Base-by-base conservation (phyloP, 2,888 invertebrate species). In the Polylopha cassiicola region DNA sequence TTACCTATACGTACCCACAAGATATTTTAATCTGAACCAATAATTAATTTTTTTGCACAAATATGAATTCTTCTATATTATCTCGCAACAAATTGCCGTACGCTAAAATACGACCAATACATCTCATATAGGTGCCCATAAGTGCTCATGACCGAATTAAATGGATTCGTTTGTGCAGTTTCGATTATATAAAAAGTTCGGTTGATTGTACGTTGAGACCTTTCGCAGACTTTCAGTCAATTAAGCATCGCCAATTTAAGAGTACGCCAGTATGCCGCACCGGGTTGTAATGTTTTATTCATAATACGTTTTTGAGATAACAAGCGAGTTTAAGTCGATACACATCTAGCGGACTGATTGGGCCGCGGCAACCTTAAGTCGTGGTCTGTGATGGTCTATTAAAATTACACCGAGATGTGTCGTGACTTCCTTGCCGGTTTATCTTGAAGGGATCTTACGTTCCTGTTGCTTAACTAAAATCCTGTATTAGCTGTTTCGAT, bases 291-390 rank as follows among this genome's bases (percentile, higher is more conserved):
- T 85, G 85, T 78, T 79, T 85, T 84, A 85, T 85, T 85, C 84
- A 85, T 85, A 81, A 75, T 77, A 77, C 77, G 80, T 76, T 80
- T 82, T 81, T 82, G 78, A 82, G 84, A 84, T 85, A 84, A 85
- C 85, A 82, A 85, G 82, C 76, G 66, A 65, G 61, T 69, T 76
- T 71, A 74, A 76, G 73, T 71, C 76, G 82, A 85, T 85, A 82
- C 76, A 75, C 78, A 85, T 85, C 85, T 81, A 78, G 76, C 58
- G 67, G 71, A 66, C 74, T 77, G 79, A 79, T 81, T 78, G 77
- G 75, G 64, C 60, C 55, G 49, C 49, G 52, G 61, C 48, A 63
- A 68, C 51, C 47, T 53, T 46, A 16, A 44, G 47, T 58, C 59
- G 51, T 56, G 58, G 55, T 56, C 58, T 62, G 56, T 60, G 59